Percentiles rank a stretch among this genome's conserved stretches.
Evolutionary conservation across 2,113 vertebrate species (phyloP).

Genomic region (Tetraodon nigroviridis): DNA sequence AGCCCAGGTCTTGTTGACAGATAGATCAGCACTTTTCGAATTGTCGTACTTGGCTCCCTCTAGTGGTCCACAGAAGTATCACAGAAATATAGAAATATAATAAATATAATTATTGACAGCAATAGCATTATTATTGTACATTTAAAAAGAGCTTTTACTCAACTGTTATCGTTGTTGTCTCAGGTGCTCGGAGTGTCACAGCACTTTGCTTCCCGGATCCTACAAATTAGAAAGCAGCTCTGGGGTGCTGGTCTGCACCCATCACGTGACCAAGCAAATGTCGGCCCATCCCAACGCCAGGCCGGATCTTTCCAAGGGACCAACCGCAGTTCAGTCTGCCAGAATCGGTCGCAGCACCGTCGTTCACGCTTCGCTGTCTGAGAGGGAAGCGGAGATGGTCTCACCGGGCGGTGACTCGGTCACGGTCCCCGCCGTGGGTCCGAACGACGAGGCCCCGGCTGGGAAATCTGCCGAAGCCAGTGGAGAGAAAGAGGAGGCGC

Average conservation of each 20-base stretch:
- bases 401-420: slow-evolving; percentile 14
- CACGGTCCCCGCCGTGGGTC: background rate
- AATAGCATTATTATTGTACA: too few relatives aligned
- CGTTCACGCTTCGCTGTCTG: slow-evolving; percentile 16
- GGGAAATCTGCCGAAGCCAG: slow-evolving; percentile 24
- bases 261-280: slow-evolving; percentile 71
- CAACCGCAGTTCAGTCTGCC: slow-evolving; percentile 19
- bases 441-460: slow-evolving; percentile 14
- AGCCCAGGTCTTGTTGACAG: too few relatives aligned
- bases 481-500: slow-evolving; percentile 25
- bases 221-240: slow-evolving; percentile 79
- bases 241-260: slow-evolving; percentile 83
- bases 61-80: too few relatives aligned
- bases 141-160: too few relatives aligned
- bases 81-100: too few relatives aligned
- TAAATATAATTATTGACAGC: too few relatives aligned
- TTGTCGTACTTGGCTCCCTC: too few relatives aligned
- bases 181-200: slow-evolving; percentile 91
- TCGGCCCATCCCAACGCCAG: slow-evolving; percentile 60
- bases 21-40: too few relatives aligned
- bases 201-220: slow-evolving; percentile 87
- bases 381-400: slow-evolving; percentile 30
- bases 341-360: slow-evolving; percentile 29
- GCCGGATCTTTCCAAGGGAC: slow-evolving; percentile 57
- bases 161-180: background rate